phyloP scores from a whole-genome alignment of 2,113 vertebrate genomes.

The Myotis yumanensis region DNA sequence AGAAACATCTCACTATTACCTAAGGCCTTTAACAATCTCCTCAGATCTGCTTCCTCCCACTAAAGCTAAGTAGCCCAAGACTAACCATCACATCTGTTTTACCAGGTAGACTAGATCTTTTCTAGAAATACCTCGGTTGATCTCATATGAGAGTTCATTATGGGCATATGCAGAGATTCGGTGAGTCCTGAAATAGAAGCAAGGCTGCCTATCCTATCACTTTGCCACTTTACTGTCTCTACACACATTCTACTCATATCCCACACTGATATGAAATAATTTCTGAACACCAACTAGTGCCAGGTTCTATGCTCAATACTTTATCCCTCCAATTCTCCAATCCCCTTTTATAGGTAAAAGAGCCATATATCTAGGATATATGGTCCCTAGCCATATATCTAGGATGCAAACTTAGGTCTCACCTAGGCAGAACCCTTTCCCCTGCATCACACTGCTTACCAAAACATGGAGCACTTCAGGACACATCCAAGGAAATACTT shows the following conservation, averaged over 20 bases:
- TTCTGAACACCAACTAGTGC: background rate
- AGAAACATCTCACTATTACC: constrained; percentile 29
- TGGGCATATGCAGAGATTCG: background rate
- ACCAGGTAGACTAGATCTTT: background rate
- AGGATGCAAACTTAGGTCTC: background rate
- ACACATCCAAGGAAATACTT: background rate
- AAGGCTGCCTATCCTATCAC: background rate
- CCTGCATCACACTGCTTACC: background rate
- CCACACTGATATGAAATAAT: background rate
- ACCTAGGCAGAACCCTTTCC: background rate
- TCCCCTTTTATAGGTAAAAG: background rate
- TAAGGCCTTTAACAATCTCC: constrained; percentile 43
- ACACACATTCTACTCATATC: background rate
- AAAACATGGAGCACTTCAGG: background rate
- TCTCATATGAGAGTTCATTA: background rate
- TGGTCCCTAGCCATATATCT: background rate
- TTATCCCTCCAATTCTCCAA: background rate
- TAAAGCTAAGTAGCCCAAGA: constrained; percentile 26
- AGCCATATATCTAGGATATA: background rate
- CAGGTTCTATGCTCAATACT: background rate
- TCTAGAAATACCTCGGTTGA: constrained; percentile 8
- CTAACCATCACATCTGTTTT: constrained; percentile 6
- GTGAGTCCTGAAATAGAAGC: background rate
- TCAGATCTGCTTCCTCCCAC: constrained; percentile 40
- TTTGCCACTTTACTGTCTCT: constrained; percentile 9